A percentile compares a stretch with the other conserved stretches of the same genome.
Evolutionary conservation across 2,113 vertebrate species (phyloP).

Genomic region (Sinocyclocheilus anshuiensis): DNA sequence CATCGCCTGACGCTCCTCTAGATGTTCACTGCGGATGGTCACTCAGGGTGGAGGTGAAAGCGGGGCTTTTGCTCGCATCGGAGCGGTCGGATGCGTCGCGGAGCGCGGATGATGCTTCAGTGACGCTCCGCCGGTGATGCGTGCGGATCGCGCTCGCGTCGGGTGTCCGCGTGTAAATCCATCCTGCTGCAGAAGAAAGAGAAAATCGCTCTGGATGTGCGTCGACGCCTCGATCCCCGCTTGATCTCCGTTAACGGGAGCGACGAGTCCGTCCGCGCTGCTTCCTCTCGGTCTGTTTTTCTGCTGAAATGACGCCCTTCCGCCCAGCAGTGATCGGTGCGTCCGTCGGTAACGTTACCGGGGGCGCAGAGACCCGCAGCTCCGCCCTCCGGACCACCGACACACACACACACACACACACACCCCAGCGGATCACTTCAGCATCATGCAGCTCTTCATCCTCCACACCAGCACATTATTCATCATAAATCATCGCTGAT

Average conservation of each 20-base stretch:
- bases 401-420: constrained; percentile 1
- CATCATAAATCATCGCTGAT: not conserved
- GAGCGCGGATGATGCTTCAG: constrained; percentile 21
- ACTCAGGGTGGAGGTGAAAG: constrained; percentile 22
- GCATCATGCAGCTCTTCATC: not conserved
- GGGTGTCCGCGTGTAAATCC: not conserved
- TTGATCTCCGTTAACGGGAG: not conserved
- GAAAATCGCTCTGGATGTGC: not conserved
- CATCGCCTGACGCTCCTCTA: constrained; percentile 39
- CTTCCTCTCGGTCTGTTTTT: not conserved
- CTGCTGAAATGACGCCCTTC: constrained; percentile 34
- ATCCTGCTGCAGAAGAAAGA: constrained; percentile 3
- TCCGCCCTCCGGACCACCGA: constrained; percentile 39
- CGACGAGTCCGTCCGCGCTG: not conserved
- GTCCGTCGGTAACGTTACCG: constrained; percentile 15
- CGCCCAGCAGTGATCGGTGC: constrained; percentile 27
- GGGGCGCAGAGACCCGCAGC: constrained; percentile 41
- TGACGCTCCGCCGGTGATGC: constrained; percentile 7
- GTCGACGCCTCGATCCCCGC: too few relatives aligned
- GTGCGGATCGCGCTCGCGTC: constrained; percentile 4
- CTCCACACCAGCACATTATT: not conserved
- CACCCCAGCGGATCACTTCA: constrained; percentile 43
- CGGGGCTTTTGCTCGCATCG: constrained; percentile 23
- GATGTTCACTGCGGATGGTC: constrained; percentile 37
- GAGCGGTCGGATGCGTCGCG: not conserved